Evolutionary conservation across 1,140 invertebrate species (phyloP).

Genomic region (Brachionus paranguensis): DNA sequence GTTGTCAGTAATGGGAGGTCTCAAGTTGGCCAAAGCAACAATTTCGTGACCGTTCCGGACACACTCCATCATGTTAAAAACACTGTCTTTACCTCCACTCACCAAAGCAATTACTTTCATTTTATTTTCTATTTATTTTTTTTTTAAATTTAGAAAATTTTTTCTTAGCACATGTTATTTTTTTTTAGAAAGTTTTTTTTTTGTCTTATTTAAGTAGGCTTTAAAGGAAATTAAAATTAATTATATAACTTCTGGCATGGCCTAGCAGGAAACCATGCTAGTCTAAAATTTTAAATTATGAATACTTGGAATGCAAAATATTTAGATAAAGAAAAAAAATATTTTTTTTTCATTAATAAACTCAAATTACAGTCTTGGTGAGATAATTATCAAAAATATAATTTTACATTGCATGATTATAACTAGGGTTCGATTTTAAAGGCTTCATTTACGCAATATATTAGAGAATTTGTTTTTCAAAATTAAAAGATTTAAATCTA

Average conservation of each 20-base stretch:
- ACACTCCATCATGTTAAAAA: slow-evolving; percentile 97
- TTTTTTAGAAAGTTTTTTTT: not conserved
- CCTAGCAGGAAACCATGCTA: not conserved
- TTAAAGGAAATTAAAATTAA: not conserved
- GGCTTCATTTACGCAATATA: not conserved
- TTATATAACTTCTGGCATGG: not conserved
- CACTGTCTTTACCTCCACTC: slow-evolving; percentile 97
- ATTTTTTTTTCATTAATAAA: not conserved
- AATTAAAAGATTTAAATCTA: not conserved
- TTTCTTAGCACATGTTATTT: not conserved
- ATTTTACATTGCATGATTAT: not conserved
- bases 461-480: not conserved
- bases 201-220: not conserved
- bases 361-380: not conserved
- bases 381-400: not conserved
- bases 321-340: not conserved
- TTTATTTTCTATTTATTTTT: not conserved
- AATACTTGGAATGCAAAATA: not conserved
- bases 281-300: not conserved
- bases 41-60: slow-evolving; percentile 88
- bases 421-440: not conserved
- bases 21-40: slow-evolving; percentile 89
- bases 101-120: slow-evolving; percentile 39
- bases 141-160: not conserved
- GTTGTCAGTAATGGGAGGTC: slow-evolving; percentile 68